Percentiles rank a stretch among this genome's conserved stretches.
phyloP scores from a whole-genome alignment of 2,113 vertebrate genomes.

The Dasyurus viverrinus region DNA sequence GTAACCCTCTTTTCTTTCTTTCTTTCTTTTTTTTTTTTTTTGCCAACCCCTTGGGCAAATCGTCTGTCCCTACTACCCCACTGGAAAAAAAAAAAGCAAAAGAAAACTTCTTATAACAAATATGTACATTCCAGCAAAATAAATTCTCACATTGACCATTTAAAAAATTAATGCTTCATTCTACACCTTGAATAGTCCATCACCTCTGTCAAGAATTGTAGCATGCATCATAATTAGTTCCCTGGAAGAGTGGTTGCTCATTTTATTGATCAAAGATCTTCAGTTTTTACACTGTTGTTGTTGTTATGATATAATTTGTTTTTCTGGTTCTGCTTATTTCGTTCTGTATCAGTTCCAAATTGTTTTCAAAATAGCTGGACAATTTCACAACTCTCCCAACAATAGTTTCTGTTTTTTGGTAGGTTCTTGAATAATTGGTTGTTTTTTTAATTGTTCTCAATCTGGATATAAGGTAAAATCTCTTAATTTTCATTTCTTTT shows the following conservation, averaged over 20 bases:
- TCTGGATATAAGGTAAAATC: no score
- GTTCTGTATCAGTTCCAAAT: not conserved
- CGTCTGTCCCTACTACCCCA: not conserved
- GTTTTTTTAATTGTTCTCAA: no score
- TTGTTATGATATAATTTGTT: not conserved
- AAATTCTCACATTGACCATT: not conserved
- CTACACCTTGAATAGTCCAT: not conserved
- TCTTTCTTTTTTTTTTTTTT: not conserved
- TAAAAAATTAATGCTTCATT: not conserved
- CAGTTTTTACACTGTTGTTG: not conserved
- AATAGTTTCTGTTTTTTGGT: not conserved
- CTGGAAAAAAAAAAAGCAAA: not conserved
- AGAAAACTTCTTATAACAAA: not conserved
- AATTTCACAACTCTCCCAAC: no score
- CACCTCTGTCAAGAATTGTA: not conserved
- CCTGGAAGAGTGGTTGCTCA: not conserved
- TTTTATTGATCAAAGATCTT: not conserved
- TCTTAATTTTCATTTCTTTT: no score
- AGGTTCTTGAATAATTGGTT: no score
- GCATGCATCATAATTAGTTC: not conserved
- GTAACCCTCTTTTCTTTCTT: not conserved
- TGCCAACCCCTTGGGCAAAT: not conserved
- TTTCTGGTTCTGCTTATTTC: not conserved
- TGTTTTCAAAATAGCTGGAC: not conserved
- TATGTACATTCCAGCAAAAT: not conserved